Conservation (phyloP, 92 coral and sea anemone genomes). For the Nematostella vectensis region DNA sequence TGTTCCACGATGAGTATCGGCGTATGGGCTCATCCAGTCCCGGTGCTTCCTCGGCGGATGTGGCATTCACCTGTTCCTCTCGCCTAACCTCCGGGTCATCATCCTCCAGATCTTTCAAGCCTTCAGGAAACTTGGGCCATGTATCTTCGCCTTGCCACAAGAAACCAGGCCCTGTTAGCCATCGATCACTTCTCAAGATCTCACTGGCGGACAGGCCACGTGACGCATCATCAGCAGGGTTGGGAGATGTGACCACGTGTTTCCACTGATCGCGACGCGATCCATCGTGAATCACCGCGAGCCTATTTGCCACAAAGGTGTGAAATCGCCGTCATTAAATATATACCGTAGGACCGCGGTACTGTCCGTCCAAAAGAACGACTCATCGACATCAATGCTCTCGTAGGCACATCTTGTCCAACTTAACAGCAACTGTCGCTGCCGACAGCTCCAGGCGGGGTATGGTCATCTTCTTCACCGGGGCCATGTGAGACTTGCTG, state of each 20-base stretch:
- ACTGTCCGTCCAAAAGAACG: conserved; percentile 16
- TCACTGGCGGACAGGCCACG: conserved; percentile 7
- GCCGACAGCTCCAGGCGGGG: conserved; percentile 32
- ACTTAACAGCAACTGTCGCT: conserved; percentile 10
- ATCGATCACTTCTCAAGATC: conserved; percentile 5
- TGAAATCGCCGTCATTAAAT: conserved; percentile 16
- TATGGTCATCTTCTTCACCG: conserved; percentile 17
- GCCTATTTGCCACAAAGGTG: conserved; percentile 20
- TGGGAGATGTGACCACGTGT: conserved; percentile 1
- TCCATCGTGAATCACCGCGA: conserved; percentile 10
- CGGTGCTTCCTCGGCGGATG: neutral
- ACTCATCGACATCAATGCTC: conserved; percentile 12
- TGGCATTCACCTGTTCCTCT: conserved; percentile 3
- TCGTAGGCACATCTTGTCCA: conserved; percentile 12
- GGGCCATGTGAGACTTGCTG: conserved; percentile 22
- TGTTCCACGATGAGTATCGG: conserved; percentile 20
- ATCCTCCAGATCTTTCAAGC: neutral
- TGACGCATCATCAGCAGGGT: conserved; percentile 21
- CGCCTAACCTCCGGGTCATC: conserved; percentile 25
- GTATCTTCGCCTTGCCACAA: conserved; percentile 8
- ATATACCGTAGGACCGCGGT: conserved; percentile 23
- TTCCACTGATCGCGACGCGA: conserved; percentile 17
- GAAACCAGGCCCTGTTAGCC: conserved; percentile 18
- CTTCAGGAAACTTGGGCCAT: conserved; percentile 18
- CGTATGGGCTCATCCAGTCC: conserved; percentile 1